Base-by-base conservation (phyloP, 2,797 vertebrate species). In the Bufotes viridis region DNA sequence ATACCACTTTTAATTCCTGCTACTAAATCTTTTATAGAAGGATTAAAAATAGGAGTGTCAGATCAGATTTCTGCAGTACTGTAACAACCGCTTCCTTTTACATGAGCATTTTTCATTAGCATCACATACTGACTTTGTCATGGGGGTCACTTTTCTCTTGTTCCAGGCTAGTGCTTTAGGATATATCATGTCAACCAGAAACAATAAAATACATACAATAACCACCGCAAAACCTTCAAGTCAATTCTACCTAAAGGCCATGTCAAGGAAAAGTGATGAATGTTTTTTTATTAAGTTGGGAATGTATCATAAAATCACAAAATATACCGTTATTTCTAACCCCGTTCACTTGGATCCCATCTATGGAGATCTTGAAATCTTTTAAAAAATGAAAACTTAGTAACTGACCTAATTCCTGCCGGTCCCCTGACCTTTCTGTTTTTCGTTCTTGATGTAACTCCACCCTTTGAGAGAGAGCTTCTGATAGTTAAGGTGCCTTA, bases 1-100 rank as follows among this genome's bases (percentile, higher is more conserved):
- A 75, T 75, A 51, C 20, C 51, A 76, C 74, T 76, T 76, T 76
- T 55, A 22, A 76, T 53, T 24, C 12, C 74, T 53, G 49, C 55
- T 76, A 53, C 74, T 76, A 76, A 76, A 76, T 76, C 49, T 53
- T 76, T 76, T 53, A 76, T 76, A 76, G 51, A 76, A 53, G 24
- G 12, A n/a, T 76, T 76, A 55, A 55, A 75, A 76, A 53, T 53
- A 76, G 51, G 49, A 76, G 18, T 76, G 49, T 76, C 5, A 55
- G 24, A 13, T 15, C 20, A 22, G 22, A 55, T 53, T 76, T 75
- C 72, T 76, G 10, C 42, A 51, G 42, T 1, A 11, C 42, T 75
- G 20, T 12, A 51, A 51, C 42, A 49, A 76, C 51, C 9, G 7
- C 34, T 42, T 29, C 34, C 29, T 74, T 49, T 34, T 26, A 42